Conservation (phyloP, 2,113 vertebrate genomes). For the Erpornis zantholeuca region DNA sequence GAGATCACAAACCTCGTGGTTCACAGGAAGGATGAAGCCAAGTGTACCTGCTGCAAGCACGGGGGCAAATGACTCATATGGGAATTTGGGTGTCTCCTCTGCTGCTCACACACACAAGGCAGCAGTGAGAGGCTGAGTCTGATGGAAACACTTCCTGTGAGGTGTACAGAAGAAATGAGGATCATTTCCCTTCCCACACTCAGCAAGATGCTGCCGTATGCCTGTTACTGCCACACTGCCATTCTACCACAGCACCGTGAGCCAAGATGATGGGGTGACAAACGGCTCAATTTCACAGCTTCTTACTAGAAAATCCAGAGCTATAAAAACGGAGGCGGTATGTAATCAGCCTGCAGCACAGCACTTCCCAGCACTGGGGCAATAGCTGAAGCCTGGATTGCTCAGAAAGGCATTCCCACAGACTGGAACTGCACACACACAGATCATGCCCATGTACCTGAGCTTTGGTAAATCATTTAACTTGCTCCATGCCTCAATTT, state of each 20-base stretch:
- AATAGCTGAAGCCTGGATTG: neutral
- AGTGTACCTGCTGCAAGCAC: rapidly evolving
- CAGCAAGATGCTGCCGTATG: rapidly evolving
- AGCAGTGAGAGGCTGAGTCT: neutral
- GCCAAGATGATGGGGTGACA: neutral
- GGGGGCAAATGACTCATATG: rapidly evolving
- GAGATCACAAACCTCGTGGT: neutral
- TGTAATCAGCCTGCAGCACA: neutral
- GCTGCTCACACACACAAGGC: neutral
- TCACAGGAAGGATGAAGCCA: rapidly evolving
- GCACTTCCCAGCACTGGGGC: neutral
- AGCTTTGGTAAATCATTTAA: constrained; percentile 27
- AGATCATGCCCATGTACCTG: neutral
- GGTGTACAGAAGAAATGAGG: neutral
- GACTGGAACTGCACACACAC: neutral
- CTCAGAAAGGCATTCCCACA: neutral
- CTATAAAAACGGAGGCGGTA: neutral
- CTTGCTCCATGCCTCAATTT: neutral
- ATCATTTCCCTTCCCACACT: neutral
- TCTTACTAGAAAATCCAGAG: neutral
- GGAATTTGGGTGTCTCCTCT: neutral
- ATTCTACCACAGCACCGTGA: rapidly evolving
- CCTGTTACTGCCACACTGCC: rapidly evolving
- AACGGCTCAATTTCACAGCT: neutral
- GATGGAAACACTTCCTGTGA: rapidly evolving